Base-by-base conservation (phyloP, 2,113 vertebrate species). In the Hippocampus guttulatus region DNA sequence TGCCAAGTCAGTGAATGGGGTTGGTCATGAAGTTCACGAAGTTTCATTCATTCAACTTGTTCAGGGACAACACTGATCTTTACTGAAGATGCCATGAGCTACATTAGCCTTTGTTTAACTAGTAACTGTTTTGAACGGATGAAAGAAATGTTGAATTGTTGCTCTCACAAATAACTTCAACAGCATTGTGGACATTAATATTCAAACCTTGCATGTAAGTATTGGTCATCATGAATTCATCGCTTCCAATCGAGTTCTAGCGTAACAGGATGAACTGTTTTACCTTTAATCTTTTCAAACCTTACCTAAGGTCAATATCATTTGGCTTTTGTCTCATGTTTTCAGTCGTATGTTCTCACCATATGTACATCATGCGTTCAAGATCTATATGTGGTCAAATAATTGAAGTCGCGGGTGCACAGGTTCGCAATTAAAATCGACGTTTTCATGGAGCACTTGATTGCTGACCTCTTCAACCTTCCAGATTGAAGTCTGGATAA, bases 391-490 rank as follows among this genome's bases (percentile, higher is more conserved):
- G 66, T 49, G 69, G 68, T 76, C 84, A 70, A 85, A 88, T 85
- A 85, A 87, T 87, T 85, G 76, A 88, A 75, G 73, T 69, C 64
- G 71, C 47, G 47, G 70, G 30, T 67, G 57, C 23, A 75, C 75
- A 67, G 71, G 75, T 67, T 79, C 77, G 79, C 10, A 12, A 73
- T 78, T 78, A 82, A 83, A 85, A 80, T 81, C 67, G 65, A 76
- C 68, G 65, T 84, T 77, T 77, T 76, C 78, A 81, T 52, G 71
- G 43, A 81, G 77, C 80, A 71, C 80, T 84, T 85, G 84, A 81
- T 80, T 60, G 81, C 55, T 79, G 80, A 88, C 83, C 82, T 74
- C 81, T 72, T 78, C 67, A 86, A 86, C 81, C 79, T 83, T 84
- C 77, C 69, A 76, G 64, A 75, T 81, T 73, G 65, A 65, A 73